A percentile compares a stretch with the other conserved stretches of the same genome.
These are phyloP conservation scores for Barnardius zonarius DNA, from an alignment of 2,113 vertebrate species.

Conservation along the genomic window DNA sequence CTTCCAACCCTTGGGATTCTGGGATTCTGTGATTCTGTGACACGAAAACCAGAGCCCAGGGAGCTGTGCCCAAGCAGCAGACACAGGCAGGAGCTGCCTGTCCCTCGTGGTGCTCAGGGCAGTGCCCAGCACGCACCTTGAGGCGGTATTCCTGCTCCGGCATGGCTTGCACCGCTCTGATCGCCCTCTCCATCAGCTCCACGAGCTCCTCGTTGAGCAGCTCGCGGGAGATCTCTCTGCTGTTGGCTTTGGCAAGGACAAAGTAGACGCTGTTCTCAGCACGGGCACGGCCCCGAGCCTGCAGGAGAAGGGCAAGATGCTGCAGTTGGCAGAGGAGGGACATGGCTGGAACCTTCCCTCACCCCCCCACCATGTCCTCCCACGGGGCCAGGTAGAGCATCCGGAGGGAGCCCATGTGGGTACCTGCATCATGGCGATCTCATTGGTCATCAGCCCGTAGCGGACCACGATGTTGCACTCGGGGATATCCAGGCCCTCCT, in stretches of 20 bases:
- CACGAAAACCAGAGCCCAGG: neutral
- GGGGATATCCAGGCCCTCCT: slow-evolving; percentile 90
- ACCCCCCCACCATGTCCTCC: neutral
- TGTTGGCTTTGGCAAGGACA: slow-evolving; percentile 78
- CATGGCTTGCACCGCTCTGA: slow-evolving; percentile 81
- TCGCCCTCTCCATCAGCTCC: slow-evolving; percentile 76
- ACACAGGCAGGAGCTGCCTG: neutral
- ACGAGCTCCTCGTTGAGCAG: slow-evolving; percentile 81
- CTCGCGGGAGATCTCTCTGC: slow-evolving; percentile 81
- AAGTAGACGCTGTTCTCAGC: slow-evolving; percentile 84
- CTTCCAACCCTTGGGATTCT: no score
- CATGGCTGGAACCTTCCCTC: rapidly evolving
- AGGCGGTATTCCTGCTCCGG: slow-evolving; percentile 52
- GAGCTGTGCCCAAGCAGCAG: neutral
- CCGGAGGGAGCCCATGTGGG: neutral
- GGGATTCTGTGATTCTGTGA: no score
- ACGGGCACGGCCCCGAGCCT: slow-evolving; percentile 89
- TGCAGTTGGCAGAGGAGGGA: neutral
- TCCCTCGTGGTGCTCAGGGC: neutral
- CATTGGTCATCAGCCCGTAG: slow-evolving; percentile 92
- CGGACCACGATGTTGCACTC: slow-evolving; percentile 90
- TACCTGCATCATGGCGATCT: slow-evolving; percentile 90
- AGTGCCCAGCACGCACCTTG: slow-evolving; percentile 45
- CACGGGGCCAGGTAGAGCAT: neutral
- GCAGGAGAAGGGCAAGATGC: neutral